Percentiles rank a stretch among this genome's conserved stretches.
These are phyloP conservation scores for Andrena bucephala DNA, from an alignment of 2,888 invertebrate species.

Conservation along the genomic window DNA sequence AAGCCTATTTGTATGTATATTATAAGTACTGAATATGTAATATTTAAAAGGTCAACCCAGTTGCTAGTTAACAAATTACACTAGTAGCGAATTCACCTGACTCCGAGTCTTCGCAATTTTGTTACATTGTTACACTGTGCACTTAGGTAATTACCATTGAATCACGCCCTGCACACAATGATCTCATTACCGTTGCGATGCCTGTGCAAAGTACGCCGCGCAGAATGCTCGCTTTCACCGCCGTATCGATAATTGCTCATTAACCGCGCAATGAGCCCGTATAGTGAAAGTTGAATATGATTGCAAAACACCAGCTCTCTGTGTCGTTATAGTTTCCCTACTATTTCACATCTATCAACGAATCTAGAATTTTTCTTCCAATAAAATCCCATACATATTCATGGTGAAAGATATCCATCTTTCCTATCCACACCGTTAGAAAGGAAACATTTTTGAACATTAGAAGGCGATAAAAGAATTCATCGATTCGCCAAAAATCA, in stretches of 20 bases:
- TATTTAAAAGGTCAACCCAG: too few species aligned
- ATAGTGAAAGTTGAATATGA: constrained; percentile 49
- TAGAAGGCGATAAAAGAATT: not conserved
- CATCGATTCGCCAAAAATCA: too few species aligned
- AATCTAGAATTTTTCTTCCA: not conserved
- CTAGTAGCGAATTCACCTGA: not conserved
- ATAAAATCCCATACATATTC: not conserved
- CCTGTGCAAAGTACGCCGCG: constrained; percentile 31
- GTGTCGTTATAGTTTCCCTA: not conserved
- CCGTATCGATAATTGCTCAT: constrained; percentile 48
- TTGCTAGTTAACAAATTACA: not conserved
- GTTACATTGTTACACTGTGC: not conserved
- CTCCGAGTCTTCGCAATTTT: not conserved
- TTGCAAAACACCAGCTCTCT: constrained; percentile 5
- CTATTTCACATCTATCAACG: not conserved
- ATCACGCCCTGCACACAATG: constrained; percentile 6
- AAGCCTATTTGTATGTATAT: too few species aligned
- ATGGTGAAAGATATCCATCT: not conserved
- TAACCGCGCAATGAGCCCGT: constrained; percentile 35
- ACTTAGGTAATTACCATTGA: not conserved
- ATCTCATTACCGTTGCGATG: constrained; percentile 24
- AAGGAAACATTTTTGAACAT: not conserved
- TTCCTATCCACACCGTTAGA: not conserved
- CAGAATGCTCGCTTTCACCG: constrained; percentile 33
- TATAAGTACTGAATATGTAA: too few species aligned